phyloP scores from a whole-genome alignment of 2,113 vertebrate species.

The Grus americana region DNA sequence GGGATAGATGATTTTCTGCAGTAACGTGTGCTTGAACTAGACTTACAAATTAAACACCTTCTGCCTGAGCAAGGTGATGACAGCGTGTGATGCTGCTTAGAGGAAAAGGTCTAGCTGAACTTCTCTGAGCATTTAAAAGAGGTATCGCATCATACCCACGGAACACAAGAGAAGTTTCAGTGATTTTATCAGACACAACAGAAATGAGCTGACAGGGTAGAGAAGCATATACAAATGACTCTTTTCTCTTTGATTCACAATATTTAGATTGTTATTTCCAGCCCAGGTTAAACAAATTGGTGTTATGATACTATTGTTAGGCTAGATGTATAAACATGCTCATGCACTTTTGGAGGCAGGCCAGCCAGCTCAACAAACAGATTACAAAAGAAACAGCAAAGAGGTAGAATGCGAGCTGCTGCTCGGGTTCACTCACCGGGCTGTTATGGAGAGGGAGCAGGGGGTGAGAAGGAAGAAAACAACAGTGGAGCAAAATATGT shows the following conservation, averaged over 20 bases:
- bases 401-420: background rate
- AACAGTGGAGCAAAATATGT: conserved; percentile 25
- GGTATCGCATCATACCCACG: background rate
- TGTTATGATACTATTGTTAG: conserved; percentile 68
- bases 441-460: background rate
- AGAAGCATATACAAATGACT: background rate
- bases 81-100: background rate
- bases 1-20: background rate
- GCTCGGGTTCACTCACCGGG: background rate
- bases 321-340: conserved; percentile 37
- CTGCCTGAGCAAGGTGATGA: background rate
- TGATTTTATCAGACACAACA: background rate
- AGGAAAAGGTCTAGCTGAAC: background rate
- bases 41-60: background rate
- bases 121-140: background rate
- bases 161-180: background rate
- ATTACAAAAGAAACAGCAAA: conserved; percentile 23
- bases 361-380: conserved; percentile 48
- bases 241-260: conserved; percentile 52
- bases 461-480: conserved; percentile 22
- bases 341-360: conserved; percentile 20
- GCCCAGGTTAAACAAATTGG: conserved; percentile 51
- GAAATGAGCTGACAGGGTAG: background rate
- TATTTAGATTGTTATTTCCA: conserved; percentile 59
- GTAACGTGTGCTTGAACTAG: background rate